These are phyloP conservation scores for Bettongia penicillata DNA, from an alignment of 2,113 vertebrate genomes.

Conservation along the genomic window DNA sequence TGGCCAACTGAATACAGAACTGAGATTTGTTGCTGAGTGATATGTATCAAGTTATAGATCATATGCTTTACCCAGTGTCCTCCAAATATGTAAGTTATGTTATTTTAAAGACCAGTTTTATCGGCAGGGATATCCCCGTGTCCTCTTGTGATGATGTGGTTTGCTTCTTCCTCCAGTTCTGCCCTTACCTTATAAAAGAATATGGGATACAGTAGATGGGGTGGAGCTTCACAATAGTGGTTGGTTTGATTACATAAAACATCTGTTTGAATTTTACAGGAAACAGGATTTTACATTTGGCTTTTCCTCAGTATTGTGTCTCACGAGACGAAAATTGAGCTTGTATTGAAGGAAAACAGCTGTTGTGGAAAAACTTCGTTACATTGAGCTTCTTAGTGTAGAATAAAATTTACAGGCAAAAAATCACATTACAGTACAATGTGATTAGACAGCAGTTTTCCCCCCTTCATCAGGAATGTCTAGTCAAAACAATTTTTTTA, in stretches of 20 bases:
- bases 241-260: conserved; percentile 81
- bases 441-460: conserved; percentile 23
- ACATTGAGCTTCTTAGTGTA: conserved; percentile 74
- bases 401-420: conserved; percentile 67
- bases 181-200: conserved; percentile 37
- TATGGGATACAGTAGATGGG: conserved; percentile 57
- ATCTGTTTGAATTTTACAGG: conserved; percentile 81
- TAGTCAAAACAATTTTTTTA: conserved; percentile 57
- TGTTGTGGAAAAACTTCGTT: conserved; percentile 81
- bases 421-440: conserved; percentile 26
- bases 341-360: conserved; percentile 83
- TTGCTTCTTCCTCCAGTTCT: not conserved
- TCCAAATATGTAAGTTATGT: not conserved
- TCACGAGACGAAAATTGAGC: conserved; percentile 80
- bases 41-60: not conserved
- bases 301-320: conserved; percentile 80
- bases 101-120: conserved; percentile 53
- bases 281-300: conserved; percentile 81
- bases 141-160: not conserved
- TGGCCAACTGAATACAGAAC: conserved; percentile 14
- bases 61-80: not conserved
- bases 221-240: conserved; percentile 44
- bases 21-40: not conserved
- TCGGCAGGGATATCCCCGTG: not conserved
- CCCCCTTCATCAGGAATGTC: not conserved